Evolutionary conservation across 1,140 invertebrate genomes (phyloP).

Genomic region (Trichonephila clavata): DNA sequence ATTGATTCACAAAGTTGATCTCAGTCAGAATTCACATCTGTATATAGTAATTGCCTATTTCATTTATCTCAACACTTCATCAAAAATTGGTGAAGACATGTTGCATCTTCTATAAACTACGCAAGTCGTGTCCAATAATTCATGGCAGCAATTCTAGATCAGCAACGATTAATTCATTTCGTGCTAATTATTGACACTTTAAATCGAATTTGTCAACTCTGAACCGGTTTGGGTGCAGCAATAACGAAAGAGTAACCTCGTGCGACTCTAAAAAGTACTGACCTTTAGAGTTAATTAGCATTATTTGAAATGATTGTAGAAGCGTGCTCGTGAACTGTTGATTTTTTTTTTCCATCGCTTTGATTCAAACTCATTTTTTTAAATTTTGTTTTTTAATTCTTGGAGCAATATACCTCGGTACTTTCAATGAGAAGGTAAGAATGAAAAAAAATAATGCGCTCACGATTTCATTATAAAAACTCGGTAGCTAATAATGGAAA

Average conservation of each 20-base stretch:
- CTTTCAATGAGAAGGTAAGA: not conserved
- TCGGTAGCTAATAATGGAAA: conserved; percentile 30
- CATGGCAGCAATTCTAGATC: not conserved
- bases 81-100: too few species aligned
- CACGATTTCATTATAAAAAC: conserved; percentile 42
- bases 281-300: conserved; percentile 31
- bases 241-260: not conserved
- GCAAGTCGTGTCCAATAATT: not conserved
- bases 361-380: not conserved
- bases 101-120: not conserved
- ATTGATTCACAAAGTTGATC: too few species aligned
- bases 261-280: not conserved
- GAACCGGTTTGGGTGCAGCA: not conserved
- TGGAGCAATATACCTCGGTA: not conserved
- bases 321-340: not conserved
- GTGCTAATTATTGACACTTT: conserved; percentile 23
- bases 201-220: conserved; percentile 26
- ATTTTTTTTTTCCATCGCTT: not conserved
- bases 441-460: too few species aligned
- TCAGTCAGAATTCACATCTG: too few species aligned
- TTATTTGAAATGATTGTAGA: not conserved
- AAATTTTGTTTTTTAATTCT: not conserved
- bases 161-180: not conserved
- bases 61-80: too few species aligned
- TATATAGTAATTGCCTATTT: too few species aligned